phyloP scores from a whole-genome alignment of 2,113 vertebrate species.

The Lucifuga dentata region DNA sequence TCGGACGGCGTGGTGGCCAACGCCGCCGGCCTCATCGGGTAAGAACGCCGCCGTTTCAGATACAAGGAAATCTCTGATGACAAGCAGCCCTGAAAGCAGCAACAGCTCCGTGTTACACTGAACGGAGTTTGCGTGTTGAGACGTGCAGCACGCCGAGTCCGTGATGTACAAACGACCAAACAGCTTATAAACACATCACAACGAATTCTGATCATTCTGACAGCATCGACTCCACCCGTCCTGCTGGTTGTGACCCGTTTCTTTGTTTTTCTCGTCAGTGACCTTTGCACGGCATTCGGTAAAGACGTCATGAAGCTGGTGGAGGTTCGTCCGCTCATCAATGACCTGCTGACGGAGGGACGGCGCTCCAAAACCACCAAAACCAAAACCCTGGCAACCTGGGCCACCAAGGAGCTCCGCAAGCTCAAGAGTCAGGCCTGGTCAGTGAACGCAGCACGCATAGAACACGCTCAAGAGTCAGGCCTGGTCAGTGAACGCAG shows the following conservation, averaged over 20 bases:
- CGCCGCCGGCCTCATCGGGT: constrained; percentile 95
- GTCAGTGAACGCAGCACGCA: constrained; percentile 78
- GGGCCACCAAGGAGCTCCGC: constrained; percentile 98
- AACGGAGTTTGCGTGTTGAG: no score
- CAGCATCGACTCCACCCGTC: no score
- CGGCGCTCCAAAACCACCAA: constrained; percentile 95
- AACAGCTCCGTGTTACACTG: no score
- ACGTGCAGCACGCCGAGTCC: no score
- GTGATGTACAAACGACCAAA: no score
- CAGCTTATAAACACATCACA: no score
- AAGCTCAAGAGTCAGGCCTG: constrained; percentile 99
- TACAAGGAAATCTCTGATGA: no score
- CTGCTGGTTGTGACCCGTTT: background rate
- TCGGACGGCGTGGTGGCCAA: constrained; percentile 96
- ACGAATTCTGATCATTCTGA: no score
- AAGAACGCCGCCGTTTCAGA: no score
- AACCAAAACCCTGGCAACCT: constrained; percentile 97
- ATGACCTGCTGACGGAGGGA: constrained; percentile 96
- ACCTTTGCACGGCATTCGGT: constrained; percentile 96
- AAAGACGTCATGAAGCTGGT: constrained; percentile 98
- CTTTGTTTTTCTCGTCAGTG: constrained; percentile 75
- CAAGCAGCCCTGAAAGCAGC: no score
- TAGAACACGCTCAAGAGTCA: no score
- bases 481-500: no score
- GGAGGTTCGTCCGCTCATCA: constrained; percentile 95